Base-by-base conservation (phyloP, 2,113 vertebrate genomes). In the Butorides virescens region DNA sequence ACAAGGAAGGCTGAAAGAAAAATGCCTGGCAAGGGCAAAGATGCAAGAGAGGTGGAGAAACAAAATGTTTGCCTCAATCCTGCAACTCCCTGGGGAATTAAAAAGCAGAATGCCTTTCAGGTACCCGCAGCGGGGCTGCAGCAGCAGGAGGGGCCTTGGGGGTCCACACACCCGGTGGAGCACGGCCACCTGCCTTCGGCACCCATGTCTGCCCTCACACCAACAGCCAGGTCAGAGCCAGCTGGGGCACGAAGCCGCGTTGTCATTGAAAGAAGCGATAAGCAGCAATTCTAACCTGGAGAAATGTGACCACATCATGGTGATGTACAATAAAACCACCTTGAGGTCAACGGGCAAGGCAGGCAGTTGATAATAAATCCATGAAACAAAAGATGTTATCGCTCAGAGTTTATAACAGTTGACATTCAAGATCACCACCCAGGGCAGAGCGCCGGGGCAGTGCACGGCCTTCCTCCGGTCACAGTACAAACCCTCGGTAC, bases 261-360 rank as follows among this genome's bases (percentile, higher is more conserved):
- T 92, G 47, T 42, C 2, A 0, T 81, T 92, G 52, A n/a, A 84
- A 93, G 68, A 71, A 86, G 76, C 0, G 26, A 97, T 96, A 96
- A 96, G 85, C 63, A 92, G 89, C 89, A 97, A 66, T 95, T 90
- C 63, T 58, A 84, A 88, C 76, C 61, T 18, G 80, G 16, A 87
- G 68, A 95, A 94, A 94, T 92, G 92, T 90, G 96, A 84, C 95
- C 96, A 95, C 77, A 88, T 77, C 58, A 5, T 42, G 61, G 86
- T 37, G 91, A 75, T 91, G 83, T 73, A 93, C 92, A 82, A 93
- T 97, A 95, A 95, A 97, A 95, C 86, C 80, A 92, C 78, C 71
- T 87, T 79, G 89, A 95, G 97, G 95, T 94, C 96, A 96, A 93
- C 70, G 95, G 92, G 86, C 91, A 96, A 90, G 6, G 61, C 53